These are phyloP conservation scores for Dasypus novemcinctus DNA, from an alignment of 2,113 vertebrate genomes.

Conservation along the genomic window DNA sequence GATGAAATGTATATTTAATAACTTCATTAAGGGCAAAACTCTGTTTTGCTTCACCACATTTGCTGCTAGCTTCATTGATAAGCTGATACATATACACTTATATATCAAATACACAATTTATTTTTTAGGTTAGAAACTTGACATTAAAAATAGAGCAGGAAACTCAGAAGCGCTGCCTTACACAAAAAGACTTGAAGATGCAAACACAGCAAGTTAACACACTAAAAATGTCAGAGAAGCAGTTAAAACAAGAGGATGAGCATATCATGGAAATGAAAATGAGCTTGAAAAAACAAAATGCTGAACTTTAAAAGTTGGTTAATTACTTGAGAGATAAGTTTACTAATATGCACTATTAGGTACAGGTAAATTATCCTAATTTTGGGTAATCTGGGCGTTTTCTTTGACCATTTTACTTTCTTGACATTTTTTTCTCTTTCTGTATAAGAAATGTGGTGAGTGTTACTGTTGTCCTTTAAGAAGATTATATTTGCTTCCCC, in stretches of 20 bases:
- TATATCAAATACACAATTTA: conserved; percentile 55
- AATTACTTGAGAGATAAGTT: no score
- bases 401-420: no score
- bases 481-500: background rate
- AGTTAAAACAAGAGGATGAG: conserved; percentile 97
- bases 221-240: conserved; percentile 95
- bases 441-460: background rate
- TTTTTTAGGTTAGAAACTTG: conserved; percentile 94
- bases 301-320: conserved; percentile 95
- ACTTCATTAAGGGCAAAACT: conserved; percentile 3
- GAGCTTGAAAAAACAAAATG: conserved; percentile 96
- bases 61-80: conserved; percentile 13
- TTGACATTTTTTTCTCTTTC: background rate
- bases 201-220: conserved; percentile 95
- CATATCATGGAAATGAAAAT: conserved; percentile 96
- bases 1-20: conserved; percentile 35
- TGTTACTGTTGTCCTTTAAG: background rate
- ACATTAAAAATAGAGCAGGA: conserved; percentile 98
- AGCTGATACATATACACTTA: conserved; percentile 34
- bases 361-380: no score
- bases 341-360: no score
- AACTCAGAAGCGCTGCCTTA: conserved; percentile 95
- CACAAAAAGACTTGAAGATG: conserved; percentile 96
- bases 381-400: no score
- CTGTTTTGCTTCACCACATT: background rate